Evolutionary conservation across 2,113 vertebrate species (phyloP), one percentile per base, ranked within the genome.

Genomic region (Amblyornis subalaris): DNA sequence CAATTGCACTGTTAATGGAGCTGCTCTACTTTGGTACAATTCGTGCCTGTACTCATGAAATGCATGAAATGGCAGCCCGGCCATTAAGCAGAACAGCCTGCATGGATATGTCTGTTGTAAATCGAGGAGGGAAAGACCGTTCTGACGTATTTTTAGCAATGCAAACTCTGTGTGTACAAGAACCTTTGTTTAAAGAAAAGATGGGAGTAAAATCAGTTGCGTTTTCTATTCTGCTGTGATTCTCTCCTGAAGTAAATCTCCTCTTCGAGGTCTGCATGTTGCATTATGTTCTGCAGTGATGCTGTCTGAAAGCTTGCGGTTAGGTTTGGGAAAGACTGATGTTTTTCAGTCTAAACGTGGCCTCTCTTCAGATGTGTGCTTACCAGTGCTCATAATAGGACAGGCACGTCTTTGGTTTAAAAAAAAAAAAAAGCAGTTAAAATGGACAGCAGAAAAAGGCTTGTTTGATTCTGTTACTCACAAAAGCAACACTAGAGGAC

Each of bases 181-280:
- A 73, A 28, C 13, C 5, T 28, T 45, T 44, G 5, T 62, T 60
- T 53, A 76, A 90, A 86, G 54, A 62, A 71, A 57, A 77, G 2
- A 22, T 33, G 7, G n/a, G 36, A 42, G 6, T 14, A 69, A 67
- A 81, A 74, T 48, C 12, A 62, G 3, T 53, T 82, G 26, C 0
- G 0, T 72, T 87, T 28, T 82, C 24, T 2, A 2, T 44, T 81
- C 19, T 64, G n/a, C 38, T 2, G 1, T 4, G 7, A 42, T 51
- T 86, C 25, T 66, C 3, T 14, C 16, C 23, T 82, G 44, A 29
- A 23, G 20, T 25, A 48, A 38, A 57, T 62, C 5, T 48, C 17
- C 23, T 64, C 1, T 58, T 65, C 33, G 45, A 89, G 18, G 7
- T 35, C 44, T 57, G 16, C 29, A 57, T 6, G 1, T n/a, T 87